Percentiles rank a stretch among this genome's conserved stretches.
phyloP scores from a whole-genome alignment of 2,888 invertebrate species.

The Patella pellucida region DNA sequence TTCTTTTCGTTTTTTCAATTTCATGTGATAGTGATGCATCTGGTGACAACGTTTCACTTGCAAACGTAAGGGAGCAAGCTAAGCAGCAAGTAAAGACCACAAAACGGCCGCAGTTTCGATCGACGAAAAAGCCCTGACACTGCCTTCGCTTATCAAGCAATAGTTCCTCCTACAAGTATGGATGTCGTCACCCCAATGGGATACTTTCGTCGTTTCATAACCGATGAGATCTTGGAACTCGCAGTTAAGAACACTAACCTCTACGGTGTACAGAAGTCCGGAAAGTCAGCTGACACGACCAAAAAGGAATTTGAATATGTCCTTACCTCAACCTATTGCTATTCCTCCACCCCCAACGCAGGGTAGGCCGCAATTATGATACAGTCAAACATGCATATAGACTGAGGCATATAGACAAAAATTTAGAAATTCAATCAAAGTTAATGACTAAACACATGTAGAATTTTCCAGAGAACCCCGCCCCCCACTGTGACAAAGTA shows the following conservation, averaged over 20 bases:
- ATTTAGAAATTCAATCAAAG: no score
- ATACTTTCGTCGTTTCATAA: background rate
- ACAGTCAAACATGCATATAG: no score
- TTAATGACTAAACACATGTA: no score
- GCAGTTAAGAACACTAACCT: constrained; percentile 12
- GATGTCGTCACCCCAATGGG: background rate
- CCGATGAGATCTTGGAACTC: background rate
- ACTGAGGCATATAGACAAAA: no score
- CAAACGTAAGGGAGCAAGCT: background rate
- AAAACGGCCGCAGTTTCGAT: background rate
- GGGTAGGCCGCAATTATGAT: no score
- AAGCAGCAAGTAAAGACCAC: background rate
- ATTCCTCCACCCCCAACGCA: no score
- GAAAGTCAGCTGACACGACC: constrained; percentile 19
- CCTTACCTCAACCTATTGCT: no score
- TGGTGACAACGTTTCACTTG: background rate
- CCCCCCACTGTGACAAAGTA: no score
- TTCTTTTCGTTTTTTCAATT: no score
- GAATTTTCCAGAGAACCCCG: no score
- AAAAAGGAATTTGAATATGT: constrained; percentile 26
- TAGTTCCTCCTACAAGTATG: background rate
- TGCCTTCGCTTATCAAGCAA: background rate
- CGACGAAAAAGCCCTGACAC: background rate
- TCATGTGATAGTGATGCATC: no score
- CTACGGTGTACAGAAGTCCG: constrained; percentile 21